Evolutionary conservation across 2,888 invertebrate species (phyloP), one percentile per base, ranked within the genome.

Genomic region (Entomobrya proxima): DNA sequence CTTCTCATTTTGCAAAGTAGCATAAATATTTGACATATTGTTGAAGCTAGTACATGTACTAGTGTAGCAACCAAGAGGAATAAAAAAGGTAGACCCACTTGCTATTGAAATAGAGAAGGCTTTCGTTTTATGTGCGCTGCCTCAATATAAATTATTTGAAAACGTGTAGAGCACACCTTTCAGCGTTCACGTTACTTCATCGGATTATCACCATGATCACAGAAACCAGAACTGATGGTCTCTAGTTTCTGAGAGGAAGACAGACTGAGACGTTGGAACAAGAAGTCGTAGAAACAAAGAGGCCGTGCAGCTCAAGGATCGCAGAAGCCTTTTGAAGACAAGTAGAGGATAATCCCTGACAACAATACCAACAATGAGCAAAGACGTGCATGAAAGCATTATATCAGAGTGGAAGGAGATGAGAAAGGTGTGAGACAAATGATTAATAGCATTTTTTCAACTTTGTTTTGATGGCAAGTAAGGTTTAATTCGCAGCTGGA

Each of bases 361-460:
- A 30, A 30, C 4, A 61, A 24, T 61, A 21, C 32, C 15, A 30
- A 30, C 4, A 61, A 24, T 61, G 18, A n/a, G 18, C 15, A 61
- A 61, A 32, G 61, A 61, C n/a, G 64, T 18, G 35, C 6, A 72
- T 50, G n/a, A 44, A 30, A 72, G 40, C 44, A 47, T 72, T 50
- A 67, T 21, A 6, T 24, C 27, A 37, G 67, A 9, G 24, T 21
- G 37, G n/a, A 27, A 18, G 40, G 67, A 81, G 86, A 72, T 58
- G 81, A 72, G 81, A 76, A 72, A 81, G 76, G 86, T 86, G 86
- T 47, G 76, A 81, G 81, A 86, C 86, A 86, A 86, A 80, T 86
- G 86, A 86, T 86, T 86, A 86, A 86, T 86, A 84, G 84, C 79
- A 79, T 78, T 86, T 86, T 85, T 84, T 84, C 86, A 83, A 74